Conservation (phyloP, 2,888 invertebrate species). For the Cephalotes varians region DNA sequence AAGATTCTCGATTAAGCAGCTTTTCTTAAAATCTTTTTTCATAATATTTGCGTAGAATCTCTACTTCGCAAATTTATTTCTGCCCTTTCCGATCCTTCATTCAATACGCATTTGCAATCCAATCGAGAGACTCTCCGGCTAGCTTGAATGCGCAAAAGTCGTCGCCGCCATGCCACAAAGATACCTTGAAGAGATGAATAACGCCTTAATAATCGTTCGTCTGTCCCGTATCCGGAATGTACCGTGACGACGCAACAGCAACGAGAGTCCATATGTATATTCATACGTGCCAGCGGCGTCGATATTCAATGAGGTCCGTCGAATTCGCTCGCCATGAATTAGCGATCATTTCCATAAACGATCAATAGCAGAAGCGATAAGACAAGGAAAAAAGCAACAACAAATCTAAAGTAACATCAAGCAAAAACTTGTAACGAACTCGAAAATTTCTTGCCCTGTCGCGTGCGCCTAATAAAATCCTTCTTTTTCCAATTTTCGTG, state of each 20-base stretch:
- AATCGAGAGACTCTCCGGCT: slow-evolving; percentile 24
- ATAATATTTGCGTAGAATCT: neutral
- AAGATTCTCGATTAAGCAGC: neutral
- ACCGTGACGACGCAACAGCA: slow-evolving; percentile 21
- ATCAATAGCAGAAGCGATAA: neutral
- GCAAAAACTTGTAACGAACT: neutral
- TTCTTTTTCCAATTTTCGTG: neutral
- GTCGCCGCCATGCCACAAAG: neutral
- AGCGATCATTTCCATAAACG: neutral
- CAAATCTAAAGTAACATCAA: neutral
- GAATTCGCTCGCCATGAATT: slow-evolving; percentile 15
- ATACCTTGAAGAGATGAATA: slow-evolving; percentile 37
- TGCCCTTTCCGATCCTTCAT: neutral
- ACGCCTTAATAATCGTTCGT: slow-evolving; percentile 51
- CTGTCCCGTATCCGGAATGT: slow-evolving; percentile 40
- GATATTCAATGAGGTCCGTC: neutral
- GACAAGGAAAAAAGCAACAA: neutral
- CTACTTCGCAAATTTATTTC: neutral
- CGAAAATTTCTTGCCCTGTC: neutral
- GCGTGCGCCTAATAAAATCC: neutral
- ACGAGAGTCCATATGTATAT: neutral
- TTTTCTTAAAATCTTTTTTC: neutral
- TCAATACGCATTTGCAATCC: neutral
- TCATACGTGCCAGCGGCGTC: neutral
- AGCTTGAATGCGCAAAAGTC: slow-evolving; percentile 29